Evolutionary conservation across 2,113 vertebrate genomes (phyloP).

Genomic region (Tychaedon coryphoeus): DNA sequence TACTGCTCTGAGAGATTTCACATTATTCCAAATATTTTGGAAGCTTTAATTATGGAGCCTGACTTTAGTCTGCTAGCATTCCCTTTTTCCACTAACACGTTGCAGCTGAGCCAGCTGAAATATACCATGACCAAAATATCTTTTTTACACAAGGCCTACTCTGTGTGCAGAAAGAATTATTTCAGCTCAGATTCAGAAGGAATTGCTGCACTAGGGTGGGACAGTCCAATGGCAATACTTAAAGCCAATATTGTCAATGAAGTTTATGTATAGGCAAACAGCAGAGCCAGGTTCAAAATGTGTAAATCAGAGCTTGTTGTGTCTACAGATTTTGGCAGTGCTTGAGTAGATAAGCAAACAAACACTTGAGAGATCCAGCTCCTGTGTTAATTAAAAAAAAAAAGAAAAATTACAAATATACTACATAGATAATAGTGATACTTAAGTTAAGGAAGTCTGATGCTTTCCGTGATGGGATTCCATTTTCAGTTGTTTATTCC

Average conservation of each 20-base stretch:
- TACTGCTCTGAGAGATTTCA: neutral
- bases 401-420: neutral
- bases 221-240: neutral
- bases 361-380: neutral
- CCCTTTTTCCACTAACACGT: neutral
- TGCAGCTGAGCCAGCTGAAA: neutral
- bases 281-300: neutral
- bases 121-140: neutral
- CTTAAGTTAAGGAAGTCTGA: neutral
- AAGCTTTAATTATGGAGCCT: neutral
- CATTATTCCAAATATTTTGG: neutral
- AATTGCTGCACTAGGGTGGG: neutral
- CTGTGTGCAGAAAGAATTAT: neutral
- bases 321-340: neutral
- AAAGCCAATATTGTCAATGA: neutral
- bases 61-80: neutral
- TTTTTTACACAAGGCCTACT: neutral
- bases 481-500: neutral
- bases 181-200: neutral
- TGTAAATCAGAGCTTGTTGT: neutral
- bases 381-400: neutral
- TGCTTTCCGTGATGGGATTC: neutral
- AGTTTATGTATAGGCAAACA: neutral
- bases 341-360: neutral
- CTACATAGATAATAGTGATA: neutral